phyloP scores from a whole-genome alignment of 2,888 invertebrate genomes.

The Aspidapion aeneum region DNA sequence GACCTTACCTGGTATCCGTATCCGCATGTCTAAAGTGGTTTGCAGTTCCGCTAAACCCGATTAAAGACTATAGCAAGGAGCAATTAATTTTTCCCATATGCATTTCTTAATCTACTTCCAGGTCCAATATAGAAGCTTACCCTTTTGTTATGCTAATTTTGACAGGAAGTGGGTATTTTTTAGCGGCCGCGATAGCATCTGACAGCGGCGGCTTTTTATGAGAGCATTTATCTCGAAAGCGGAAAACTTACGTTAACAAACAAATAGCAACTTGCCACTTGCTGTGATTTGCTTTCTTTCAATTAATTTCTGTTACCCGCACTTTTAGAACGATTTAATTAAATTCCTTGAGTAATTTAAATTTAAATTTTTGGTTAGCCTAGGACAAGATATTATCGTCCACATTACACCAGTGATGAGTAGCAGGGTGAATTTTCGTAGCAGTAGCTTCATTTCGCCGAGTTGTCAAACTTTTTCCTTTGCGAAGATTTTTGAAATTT shows the following conservation, averaged over 20 bases:
- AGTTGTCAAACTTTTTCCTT: too few species aligned
- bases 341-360: too few species aligned
- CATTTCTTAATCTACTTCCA: not conserved
- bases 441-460: too few species aligned
- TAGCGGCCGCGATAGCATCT: not conserved
- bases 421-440: too few species aligned
- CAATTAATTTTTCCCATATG: not conserved
- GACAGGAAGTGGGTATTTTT: constrained; percentile 2
- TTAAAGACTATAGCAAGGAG: not conserved
- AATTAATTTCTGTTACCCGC: not conserved
- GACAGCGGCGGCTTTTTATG: constrained; percentile 1
- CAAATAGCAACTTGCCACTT: constrained; percentile 1
- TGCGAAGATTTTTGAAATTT: too few species aligned
- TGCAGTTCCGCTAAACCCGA: not conserved
- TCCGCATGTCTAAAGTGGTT: not conserved
- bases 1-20: too few species aligned
- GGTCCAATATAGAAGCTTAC: not conserved
- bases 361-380: too few species aligned
- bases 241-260: constrained; percentile 1
- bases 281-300: not conserved
- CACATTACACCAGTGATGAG: too few species aligned
- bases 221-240: constrained; percentile 5
- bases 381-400: too few species aligned
- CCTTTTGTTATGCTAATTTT: constrained; percentile 1
- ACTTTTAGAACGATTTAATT: too few species aligned